Base-by-base conservation (phyloP, 2,888 invertebrate genomes). In the Pammene aurita region DNA sequence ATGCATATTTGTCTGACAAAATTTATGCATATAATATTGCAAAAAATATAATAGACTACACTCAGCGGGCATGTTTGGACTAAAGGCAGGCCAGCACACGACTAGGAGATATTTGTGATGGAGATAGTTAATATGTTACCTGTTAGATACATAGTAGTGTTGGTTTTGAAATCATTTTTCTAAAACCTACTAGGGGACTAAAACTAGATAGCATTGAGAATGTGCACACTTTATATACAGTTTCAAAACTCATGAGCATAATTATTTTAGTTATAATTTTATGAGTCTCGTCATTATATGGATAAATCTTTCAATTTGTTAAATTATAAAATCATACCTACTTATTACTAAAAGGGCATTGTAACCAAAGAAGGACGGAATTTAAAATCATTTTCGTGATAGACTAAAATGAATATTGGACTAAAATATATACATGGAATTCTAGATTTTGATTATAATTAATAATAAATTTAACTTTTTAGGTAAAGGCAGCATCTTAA, bases 361-460 rank as follows among this genome's bases (percentile, higher is more conserved):
- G 38, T 62, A 62, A 52, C 62, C 41, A 62, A 62, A 50, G 18
- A 48, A 41, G 50, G 62, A 62, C 62, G 62, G 62, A 62, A 41
- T 62, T 52, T 62, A 13, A 62, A 16, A 50, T n/a, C 10, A 16
- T 18, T 50, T 18, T 50, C 18, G 18, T 18, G 18, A 38, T 16
- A 61, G 16, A 38, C 9, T 41, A 18, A 52, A 52, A 16, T 18
- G 16, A 4, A 61, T 9, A 4, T 48, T 9, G 34, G n/a, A n/a
- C n/a, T n/a, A n/a, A n/a, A n/a, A n/a, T n/a, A 64, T 7, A 55
- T 34, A 52, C n/a, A 41, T 41, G 35, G 46, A n/a, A 48, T 26
- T 50, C 41, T 11, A 10, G 26, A 34, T 35, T 35, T 16, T 16
- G 6, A 13, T 34, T 54, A n/a, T n/a, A n/a, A 54, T 42, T 11